Evolutionary conservation across 2,113 vertebrate genomes (phyloP), one percentile per base, ranked within the genome.

Genomic region (Alces alces): DNA sequence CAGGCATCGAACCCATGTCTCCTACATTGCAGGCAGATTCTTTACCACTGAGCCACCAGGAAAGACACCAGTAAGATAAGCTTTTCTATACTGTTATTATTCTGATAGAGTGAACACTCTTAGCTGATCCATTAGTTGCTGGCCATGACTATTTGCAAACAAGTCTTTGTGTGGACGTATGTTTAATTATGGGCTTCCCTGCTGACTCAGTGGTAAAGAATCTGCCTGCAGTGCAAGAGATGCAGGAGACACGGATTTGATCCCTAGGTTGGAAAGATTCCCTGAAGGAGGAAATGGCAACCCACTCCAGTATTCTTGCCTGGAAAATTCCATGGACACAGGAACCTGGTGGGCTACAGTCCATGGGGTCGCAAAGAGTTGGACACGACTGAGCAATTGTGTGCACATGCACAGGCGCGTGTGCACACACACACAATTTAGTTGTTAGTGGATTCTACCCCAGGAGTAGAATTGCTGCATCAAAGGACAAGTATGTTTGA

Each of bases 1-100:
- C 52, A 54, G 52, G 16, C 16, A 57, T 57, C 0, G 0, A 76
- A 76, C 70, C 36, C 3, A 1, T 0, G 0, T 27, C 36, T 43
- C 36, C 21, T 76, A 25, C 36, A 76, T 43, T 25, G 36, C 36
- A 43, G 70, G 36, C 36, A 76, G 21, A 76, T 76, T 43, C 36
- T 76, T 76, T 76, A 76, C 70, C 70, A 76, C 3, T 76, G 70
- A 43, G 70, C 70, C 70, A 43, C 36, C 70, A 76, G 70, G 70
- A 13, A 90, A 93, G 66, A 58, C 21, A 70, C 43, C 58, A 17
- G 87, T 80, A 36, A 36, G 36, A 60, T 39, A 80, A 52, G 50
- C 28, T 54, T 87, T 82, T 45, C 70, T 78, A 64, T 55, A 76
- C 33, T 16, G 30, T 66, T 90, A 36, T 12, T 73, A 73, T 73